Base-by-base conservation (phyloP, 2,797 vertebrate species). In the Alauda arvensis region DNA sequence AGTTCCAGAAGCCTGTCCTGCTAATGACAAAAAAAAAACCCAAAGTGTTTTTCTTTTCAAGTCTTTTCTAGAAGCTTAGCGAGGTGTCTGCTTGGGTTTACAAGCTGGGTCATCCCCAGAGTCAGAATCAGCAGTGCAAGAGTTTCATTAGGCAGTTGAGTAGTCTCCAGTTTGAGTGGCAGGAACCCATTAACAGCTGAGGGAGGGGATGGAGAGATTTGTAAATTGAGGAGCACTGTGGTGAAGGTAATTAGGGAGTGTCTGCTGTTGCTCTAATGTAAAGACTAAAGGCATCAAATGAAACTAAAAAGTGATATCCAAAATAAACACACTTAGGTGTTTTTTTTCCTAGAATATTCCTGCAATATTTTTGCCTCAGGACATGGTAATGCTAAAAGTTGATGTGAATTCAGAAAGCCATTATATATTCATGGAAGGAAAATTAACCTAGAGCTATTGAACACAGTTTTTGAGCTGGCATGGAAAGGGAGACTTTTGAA, bases 401-500 rank as follows among this genome's bases (percentile, higher is more conserved):
- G 61, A 76, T 65, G 77, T 66, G 53, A 76, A 77, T 74, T 93
- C 75, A 84, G 68, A 87, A 87, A 81, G 8, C 75, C 15, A 53
- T 83, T 81, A 61, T 77, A 20, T 83, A 74, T 78, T 75, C 42
- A 51, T 52, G 57, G 68, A 70, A 70, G n/a, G 83, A 91, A 91
- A 92, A 83, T n/a, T 89, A 68, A 85, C 65, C 89, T 85, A 77
- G 87, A 83, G 83, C 90, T 89, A 70, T 68, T 91, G 80, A 94
- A 57, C 61, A 40, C 34, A 52, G 25, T 63, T 91, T 90, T 87
- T 79, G 61, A 78, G 75, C 29, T 68, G 52, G 68, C n/a, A 18
- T 79, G 65, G 77, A 65, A 91, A 77, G 43, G 28, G 52, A 76
- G 59, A 66, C 55, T 92, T 94, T 83, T 90, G 56, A 80, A 87